Evolutionary conservation across 2,888 invertebrate genomes (phyloP).

Genomic region (Cepaea hortensis): DNA sequence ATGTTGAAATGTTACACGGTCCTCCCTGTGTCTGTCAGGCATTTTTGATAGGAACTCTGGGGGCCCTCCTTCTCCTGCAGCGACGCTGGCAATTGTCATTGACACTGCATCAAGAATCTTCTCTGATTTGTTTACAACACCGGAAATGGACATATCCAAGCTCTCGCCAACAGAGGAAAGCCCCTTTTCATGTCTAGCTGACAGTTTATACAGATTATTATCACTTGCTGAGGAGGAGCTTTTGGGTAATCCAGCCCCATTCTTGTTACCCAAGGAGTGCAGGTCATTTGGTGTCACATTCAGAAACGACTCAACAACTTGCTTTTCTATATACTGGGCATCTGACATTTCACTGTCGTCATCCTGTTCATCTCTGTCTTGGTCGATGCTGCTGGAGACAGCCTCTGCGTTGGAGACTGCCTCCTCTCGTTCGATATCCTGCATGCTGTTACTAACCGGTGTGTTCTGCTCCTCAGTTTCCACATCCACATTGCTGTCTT

Average conservation of each 20-base stretch:
- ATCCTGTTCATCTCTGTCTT: conserved; percentile 24
- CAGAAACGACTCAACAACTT: conserved; percentile 44
- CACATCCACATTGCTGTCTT: conserved; percentile 47
- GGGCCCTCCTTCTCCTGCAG: conserved; percentile 49
- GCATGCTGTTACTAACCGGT: conserved; percentile 17
- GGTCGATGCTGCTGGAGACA: conserved; percentile 8
- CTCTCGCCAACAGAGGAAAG: conserved; percentile 6
- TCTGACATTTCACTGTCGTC: conserved; percentile 31
- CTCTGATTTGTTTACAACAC: conserved; percentile 1
- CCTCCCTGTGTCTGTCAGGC: conserved; percentile 17
- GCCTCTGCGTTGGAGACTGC: conserved; percentile 22
- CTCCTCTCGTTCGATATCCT: conserved; percentile 31
- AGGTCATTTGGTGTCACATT: conserved; percentile 36
- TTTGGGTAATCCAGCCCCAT: not conserved
- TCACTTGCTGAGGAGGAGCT: conserved; percentile 24
- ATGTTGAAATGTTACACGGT: conserved; percentile 17
- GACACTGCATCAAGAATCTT: conserved; percentile 41
- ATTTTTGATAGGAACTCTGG: conserved; percentile 27
- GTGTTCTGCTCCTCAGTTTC: conserved; percentile 39
- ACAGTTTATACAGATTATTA: conserved; percentile 1
- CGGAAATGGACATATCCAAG: not conserved
- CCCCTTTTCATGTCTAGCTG: conserved; percentile 11
- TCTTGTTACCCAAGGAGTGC: not conserved
- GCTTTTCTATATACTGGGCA: conserved; percentile 47
- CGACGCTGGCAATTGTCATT: conserved; percentile 49